Base-by-base conservation (phyloP, 1,140 invertebrate genomes). In the Gonatopus flavifemur region DNA sequence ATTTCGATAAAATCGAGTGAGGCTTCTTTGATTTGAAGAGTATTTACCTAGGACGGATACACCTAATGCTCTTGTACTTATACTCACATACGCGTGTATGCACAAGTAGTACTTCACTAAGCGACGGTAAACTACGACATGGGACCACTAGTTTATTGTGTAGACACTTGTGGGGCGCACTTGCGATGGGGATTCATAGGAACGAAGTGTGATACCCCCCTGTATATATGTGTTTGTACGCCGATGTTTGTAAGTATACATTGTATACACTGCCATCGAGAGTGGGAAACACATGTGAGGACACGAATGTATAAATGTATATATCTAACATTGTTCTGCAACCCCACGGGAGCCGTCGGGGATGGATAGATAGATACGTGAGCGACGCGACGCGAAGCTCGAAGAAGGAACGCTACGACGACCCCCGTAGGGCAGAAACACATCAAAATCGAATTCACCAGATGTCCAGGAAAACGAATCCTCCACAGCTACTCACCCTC, bases 371-470 rank as follows among this genome's bases (percentile, higher is more conserved):
- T 12, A 6, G 24, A 42, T 58, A 43, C 51, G 13, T 4, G 18
- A 38, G 36, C 22, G 45, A 2, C 35, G 24, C 32, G 25, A 2
- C 20, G n/a, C n/a, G 30, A 9, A 33, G 44, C 41, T 46, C 47
- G 38, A n/a, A n/a, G 47, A 47, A 50, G 51, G 47, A 49, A 36
- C 46, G 46, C 19, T 33, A 21, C 49, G 30, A 39, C 49, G 51
- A 65, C 59, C 69, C 72, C 65, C 59, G 60, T 36, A 48, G 60
- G 66, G 64, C 62, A 69, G 67, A 72, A 74, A 74, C 74, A 70
- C 76, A 76, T 76, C 73, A 78, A 76, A 76, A 76, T 76, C 73
- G 70, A 76, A 76, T 76, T 69, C 60, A 72, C 69, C 76, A 78
- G 74, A 78, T 78, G 76, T 75, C 70, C 70, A 62, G 63, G 47